Evolutionary conservation across 2,113 vertebrate species (phyloP), one percentile per base, ranked within the genome.

Genomic region (Protobothrops flavoviridis): DNA sequence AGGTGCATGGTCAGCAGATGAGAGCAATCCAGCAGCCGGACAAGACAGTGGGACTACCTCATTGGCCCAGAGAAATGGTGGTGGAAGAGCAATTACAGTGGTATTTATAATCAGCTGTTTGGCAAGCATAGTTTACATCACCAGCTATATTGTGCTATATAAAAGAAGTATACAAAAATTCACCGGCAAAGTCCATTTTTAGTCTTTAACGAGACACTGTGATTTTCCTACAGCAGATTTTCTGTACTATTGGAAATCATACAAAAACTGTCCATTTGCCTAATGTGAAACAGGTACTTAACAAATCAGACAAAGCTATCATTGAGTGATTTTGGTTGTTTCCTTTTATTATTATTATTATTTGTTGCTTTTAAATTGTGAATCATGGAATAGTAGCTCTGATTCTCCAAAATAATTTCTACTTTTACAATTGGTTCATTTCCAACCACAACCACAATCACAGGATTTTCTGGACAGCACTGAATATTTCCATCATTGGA

Each of bases 381-480:
- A 81, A 39, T n/a, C 74, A 33, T 45, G 48, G 43, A 87, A 92
- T 61, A 29, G 50, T 21, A 48, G 39, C 9, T 48, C 29, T 50
- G 29, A 87, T 9, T 87, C 57, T 59, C 94, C 93, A 94, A 69
- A 59, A 81, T 89, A 86, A 85, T 95, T 92, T 94, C 90, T 90
- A 93, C 95, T 95, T 93, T 94, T 85, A 92, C 89, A 95, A 92
- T 43, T 7, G 81, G 92, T 95, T 95, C 50, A 90, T 56, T 94
- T 88, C 33, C 12, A 91, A 94, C 33, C 23, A 59, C n/a, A 94
- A 95, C 45, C 23, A 64, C 39, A 94, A 93, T 93, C 89, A 92
- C 85, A 89, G 91, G 8, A 97, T 95, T 93, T 90, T 87, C 91
- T 93, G 87, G 69, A 0, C 87, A 88, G 92, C 50, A 2, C 0